Evolutionary conservation across 2,888 invertebrate genomes (phyloP), one percentile per base, ranked within the genome.

Genomic region (Galerucella pusilla): DNA sequence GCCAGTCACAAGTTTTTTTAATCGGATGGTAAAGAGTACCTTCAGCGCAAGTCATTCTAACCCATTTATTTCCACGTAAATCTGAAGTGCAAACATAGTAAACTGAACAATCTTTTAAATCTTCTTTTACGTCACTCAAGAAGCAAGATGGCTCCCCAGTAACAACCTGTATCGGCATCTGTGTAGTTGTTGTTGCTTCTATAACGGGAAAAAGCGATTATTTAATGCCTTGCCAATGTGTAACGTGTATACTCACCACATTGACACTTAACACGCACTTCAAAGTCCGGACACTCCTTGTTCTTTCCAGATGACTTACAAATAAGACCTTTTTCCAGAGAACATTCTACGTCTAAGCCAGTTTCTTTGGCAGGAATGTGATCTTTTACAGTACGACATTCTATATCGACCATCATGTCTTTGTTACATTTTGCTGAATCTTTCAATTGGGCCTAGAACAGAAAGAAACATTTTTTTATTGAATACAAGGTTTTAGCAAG

Each of bases 301-400:
- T 79, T 75, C 73, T 83, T 83, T 16, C 73, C 78, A 42, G 83
- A 80, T 3, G 88, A 87, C 71, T 86, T 88, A 84, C 96, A 96
- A 6, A 91, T 86, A 0, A 96, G 88, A 0, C 96, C 96, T 14
- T 89, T 89, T 80, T 94, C 92, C 74, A 95, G 85, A 80, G 92
- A 93, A 85, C 97, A 97, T 80, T 93, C 92, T 0, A 93, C 94
- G 83, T 94, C 91, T 71, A 95, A 90, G 0, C 93, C 93, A 11
- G 94, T 93, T 71, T 92, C 91, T 81, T 93, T 94, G 0, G 92
- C 90, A 0, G 90, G 87, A 72, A 90, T 88, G 82, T 93, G 92
- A 0, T 89, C 89, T 0, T 88, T 89, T 0, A 92, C 91, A 0
- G 94, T 93, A 52, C 96, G 91, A 82, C 97, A 97, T 84, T 93